Percentiles rank a stretch among this genome's conserved stretches.
Evolutionary conservation across 2,797 vertebrate genomes (phyloP).

Genomic region (Pipistrellus pygmaeus): DNA sequence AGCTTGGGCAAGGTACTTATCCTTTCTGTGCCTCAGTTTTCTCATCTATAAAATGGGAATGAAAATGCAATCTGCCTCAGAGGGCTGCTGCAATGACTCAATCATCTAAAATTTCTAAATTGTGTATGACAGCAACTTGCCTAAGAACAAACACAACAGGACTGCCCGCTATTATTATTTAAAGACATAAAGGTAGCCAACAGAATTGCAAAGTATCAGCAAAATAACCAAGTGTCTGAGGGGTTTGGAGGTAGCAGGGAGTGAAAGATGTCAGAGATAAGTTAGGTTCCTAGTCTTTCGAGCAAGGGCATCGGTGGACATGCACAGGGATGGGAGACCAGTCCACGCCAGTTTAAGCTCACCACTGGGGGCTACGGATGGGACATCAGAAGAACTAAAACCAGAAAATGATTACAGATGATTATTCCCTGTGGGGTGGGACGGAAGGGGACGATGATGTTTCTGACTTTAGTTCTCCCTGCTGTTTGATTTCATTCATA

Average conservation of each 20-base stretch:
- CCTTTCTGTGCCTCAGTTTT: background rate
- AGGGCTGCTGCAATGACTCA: background rate
- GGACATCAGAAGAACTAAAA: background rate
- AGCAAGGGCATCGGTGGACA: background rate
- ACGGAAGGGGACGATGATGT: background rate
- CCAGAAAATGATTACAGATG: background rate
- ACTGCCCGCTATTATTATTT: background rate
- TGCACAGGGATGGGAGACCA: background rate
- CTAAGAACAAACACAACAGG: background rate
- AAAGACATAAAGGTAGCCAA: background rate
- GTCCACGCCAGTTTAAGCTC: fast-evolving
- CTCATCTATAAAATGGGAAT: conserved; percentile 55
- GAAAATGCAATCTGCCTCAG: background rate
- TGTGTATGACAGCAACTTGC: background rate
- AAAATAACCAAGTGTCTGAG: background rate
- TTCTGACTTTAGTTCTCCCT: background rate
- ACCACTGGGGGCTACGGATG: background rate
- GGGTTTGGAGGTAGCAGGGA: background rate
- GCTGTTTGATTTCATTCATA: background rate
- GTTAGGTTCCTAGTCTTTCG: background rate
- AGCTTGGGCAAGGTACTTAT: conserved; percentile 50
- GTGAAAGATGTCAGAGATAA: background rate
- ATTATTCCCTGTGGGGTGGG: background rate
- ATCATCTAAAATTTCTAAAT: no score
- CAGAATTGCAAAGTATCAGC: background rate